These are phyloP conservation scores for Eonycteris spelaea DNA, from an alignment of 2,113 vertebrate species.

Conservation along the genomic window DNA sequence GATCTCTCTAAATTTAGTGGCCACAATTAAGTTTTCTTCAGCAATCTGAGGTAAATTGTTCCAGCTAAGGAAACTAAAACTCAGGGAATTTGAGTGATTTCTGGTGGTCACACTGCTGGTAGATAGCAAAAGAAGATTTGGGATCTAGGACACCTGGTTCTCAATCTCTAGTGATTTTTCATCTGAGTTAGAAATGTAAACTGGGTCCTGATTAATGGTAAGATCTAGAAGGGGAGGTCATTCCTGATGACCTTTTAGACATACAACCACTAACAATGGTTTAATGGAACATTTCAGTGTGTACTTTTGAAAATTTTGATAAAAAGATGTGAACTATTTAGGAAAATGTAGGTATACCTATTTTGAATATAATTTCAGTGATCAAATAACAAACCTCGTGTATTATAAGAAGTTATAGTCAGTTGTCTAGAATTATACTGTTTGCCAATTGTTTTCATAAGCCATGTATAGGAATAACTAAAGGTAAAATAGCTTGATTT, in stretches of 20 bases:
- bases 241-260: neutral
- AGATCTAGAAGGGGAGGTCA: neutral
- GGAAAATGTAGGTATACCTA: neutral
- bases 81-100: neutral
- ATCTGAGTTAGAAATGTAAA: neutral
- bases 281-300: neutral
- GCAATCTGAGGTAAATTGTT: neutral
- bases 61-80: neutral
- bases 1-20: neutral
- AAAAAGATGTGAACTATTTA: neutral
- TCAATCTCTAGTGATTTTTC: neutral
- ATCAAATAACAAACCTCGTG: neutral
- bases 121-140: conserved; percentile 7
- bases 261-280: neutral
- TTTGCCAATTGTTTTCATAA: conserved; percentile 22
- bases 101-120: neutral
- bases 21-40: neutral
- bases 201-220: neutral
- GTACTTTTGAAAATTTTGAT: neutral
- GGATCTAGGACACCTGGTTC: neutral
- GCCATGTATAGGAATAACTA: neutral
- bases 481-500: conserved; percentile 29
- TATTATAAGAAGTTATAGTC: neutral
- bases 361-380: conserved; percentile 40
- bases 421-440: neutral